Evolutionary conservation across 2,888 invertebrate genomes (phyloP), one percentile per base, ranked within the genome.

Genomic region (Rosalia funebris): DNA sequence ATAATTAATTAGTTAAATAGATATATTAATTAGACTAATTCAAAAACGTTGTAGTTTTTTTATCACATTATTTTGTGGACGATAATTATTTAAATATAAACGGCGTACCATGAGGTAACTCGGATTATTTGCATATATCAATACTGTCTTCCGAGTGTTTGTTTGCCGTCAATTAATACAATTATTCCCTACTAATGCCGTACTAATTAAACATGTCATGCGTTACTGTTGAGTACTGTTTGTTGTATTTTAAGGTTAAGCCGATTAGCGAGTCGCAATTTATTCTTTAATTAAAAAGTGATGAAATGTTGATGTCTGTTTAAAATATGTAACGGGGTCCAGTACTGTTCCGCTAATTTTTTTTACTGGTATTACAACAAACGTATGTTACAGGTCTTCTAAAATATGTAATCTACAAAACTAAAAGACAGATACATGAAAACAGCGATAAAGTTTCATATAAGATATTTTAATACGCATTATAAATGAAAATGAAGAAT

Each of bases 81-180:
- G 10, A 34, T 34, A 34, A 34, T n/a, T 34, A 34, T 11, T 25
- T 25, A 25, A 25, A 11, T 34, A 34, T 7, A 11, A 17, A 47
- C 47, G 9, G 34, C 47, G 45, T 46, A 46, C 12, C 25, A 25
- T 7, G 4, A 25, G 25, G 25, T 25, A 25, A 5, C 25, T 5
- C 7, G 25, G 7, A 34, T 34, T n/a, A 11, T 34, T 34, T 34
- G 11, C 25, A 25, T 41, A 41, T 42, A 44, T 44, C 44, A 32
- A 47, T 34, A 34, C 34, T 32, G 5, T 4, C 48, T 48, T 36
- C 36, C 48, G 10, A 37, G 12, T 20, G 10, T 36, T 48, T 36
- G 16, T 48, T 48, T 37, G 48, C 36, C 11, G 16, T 36, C 36
- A 48, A 48, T 48, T 48, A 48, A 48, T 48, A 48, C 37, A 34